A percentile compares a stretch with the other conserved stretches of the same genome.
Conservation (phyloP, 2,797 vertebrate species). For the Sebastes itinus region DNA sequence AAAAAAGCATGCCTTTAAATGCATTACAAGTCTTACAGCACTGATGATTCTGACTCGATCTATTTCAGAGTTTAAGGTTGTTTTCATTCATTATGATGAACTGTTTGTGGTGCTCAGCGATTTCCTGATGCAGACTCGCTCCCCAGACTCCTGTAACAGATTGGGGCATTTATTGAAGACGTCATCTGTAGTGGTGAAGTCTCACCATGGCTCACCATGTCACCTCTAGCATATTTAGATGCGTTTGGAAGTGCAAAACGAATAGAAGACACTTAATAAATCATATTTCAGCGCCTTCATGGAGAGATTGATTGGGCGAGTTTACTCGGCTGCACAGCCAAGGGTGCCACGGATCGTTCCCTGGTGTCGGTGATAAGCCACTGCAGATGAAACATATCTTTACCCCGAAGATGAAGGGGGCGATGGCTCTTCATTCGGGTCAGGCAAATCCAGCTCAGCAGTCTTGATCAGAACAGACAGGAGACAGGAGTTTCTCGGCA, state of each 20-base stretch:
- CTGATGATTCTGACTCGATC: neutral
- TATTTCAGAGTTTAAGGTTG: neutral
- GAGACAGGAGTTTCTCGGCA: slow-evolving; percentile 33
- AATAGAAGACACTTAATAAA: slow-evolving; percentile 41
- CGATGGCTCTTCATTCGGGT: slow-evolving; percentile 48
- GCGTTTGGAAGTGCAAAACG: slow-evolving; percentile 19
- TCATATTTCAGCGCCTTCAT: slow-evolving; percentile 13
- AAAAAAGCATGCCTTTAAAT: neutral
- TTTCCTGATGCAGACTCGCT: slow-evolving; percentile 15
- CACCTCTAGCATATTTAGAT: slow-evolving; percentile 18
- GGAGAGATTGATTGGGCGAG: slow-evolving; percentile 3
- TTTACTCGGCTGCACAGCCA: slow-evolving; percentile 16
- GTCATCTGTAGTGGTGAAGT: neutral
- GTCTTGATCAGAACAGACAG: slow-evolving; percentile 54
- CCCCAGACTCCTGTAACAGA: slow-evolving; percentile 19
- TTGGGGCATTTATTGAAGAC: slow-evolving; percentile 32
- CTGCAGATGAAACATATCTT: slow-evolving; percentile 36
- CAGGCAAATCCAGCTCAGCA: slow-evolving; percentile 29
- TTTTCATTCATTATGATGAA: neutral
- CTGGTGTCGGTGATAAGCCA: slow-evolving; percentile 38
- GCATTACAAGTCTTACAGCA: neutral
- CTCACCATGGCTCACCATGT: neutral
- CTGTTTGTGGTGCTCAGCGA: neutral
- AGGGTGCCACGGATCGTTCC: slow-evolving; percentile 27
- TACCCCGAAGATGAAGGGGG: slow-evolving; percentile 22